Percentiles rank a stretch among this genome's conserved stretches.
These are phyloP conservation scores for Macrosteles quadrilineatus DNA, from an alignment of 1,140 invertebrate species.

Conservation along the genomic window DNA sequence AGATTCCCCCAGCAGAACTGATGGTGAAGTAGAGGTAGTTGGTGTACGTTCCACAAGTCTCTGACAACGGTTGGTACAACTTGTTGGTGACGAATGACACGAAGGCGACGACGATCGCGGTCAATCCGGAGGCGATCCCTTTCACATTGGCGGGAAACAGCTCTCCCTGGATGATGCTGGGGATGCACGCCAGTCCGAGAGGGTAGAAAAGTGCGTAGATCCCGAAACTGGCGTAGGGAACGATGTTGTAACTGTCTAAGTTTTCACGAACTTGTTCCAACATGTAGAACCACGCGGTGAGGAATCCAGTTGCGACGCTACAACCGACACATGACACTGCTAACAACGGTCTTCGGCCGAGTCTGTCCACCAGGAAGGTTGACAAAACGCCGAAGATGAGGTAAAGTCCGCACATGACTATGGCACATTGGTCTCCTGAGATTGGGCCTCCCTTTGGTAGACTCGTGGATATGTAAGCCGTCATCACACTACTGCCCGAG, in stretches of 20 bases:
- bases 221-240: constrained; percentile 30
- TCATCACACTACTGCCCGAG: constrained; percentile 71
- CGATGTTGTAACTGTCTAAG: constrained; percentile 3
- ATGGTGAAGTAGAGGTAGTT: constrained; percentile 80
- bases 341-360: constrained; percentile 53
- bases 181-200: constrained; percentile 34
- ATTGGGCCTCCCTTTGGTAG: constrained; percentile 53
- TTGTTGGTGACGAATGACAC: constrained; percentile 67
- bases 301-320: constrained; percentile 28
- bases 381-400: constrained; percentile 50
- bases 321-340: constrained; percentile 44
- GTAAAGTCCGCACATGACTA: constrained; percentile 29
- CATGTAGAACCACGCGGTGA: constrained; percentile 40
- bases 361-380: constrained; percentile 45
- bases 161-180: constrained; percentile 36
- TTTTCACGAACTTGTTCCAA: constrained; percentile 1
- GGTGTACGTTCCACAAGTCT: constrained; percentile 62
- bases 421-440: constrained; percentile 19
- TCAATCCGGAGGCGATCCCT: constrained; percentile 30
- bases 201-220: constrained; percentile 30
- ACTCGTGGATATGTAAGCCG: constrained; percentile 73
- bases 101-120: constrained; percentile 28
- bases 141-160: constrained; percentile 36
- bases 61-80: constrained; percentile 63
- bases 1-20: constrained; percentile 60